Percentiles rank a stretch among this genome's conserved stretches.
Evolutionary conservation across 2,888 invertebrate genomes (phyloP).

Genomic region (Bellardia pandia): DNA sequence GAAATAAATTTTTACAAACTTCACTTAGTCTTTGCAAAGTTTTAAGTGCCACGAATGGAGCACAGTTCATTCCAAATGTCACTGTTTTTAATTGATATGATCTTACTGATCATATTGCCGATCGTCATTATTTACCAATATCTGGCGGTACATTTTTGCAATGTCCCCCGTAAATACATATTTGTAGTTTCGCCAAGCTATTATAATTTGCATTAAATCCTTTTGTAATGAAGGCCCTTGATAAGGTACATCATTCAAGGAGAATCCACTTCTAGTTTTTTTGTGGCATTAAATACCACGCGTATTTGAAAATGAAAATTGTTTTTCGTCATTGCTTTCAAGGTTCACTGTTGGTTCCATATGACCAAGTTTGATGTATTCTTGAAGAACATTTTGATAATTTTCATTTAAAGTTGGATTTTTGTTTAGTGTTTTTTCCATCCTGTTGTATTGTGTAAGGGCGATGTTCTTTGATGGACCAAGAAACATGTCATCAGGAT

Average conservation of each 20-base stretch:
- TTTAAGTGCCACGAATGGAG: neutral
- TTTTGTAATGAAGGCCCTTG: neutral
- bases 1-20: neutral
- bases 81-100: neutral
- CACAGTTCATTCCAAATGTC: constrained; percentile 56
- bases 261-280: no score
- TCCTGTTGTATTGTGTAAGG: neutral
- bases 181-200: neutral
- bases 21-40: neutral
- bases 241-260: no score
- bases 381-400: no score
- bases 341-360: neutral
- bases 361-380: neutral
- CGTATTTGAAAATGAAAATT: neutral
- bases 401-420: no score
- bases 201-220: no score
- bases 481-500: neutral
- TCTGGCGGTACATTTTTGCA: neutral
- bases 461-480: neutral
- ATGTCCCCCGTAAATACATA: neutral
- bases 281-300: no score
- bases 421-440: neutral
- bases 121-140: neutral
- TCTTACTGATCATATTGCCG: neutral
- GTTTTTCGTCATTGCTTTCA: neutral